A percentile compares a stretch with the other conserved stretches of the same genome.
Evolutionary conservation across 2,113 vertebrate species (phyloP).

Genomic region (Brachirus orientalis): DNA sequence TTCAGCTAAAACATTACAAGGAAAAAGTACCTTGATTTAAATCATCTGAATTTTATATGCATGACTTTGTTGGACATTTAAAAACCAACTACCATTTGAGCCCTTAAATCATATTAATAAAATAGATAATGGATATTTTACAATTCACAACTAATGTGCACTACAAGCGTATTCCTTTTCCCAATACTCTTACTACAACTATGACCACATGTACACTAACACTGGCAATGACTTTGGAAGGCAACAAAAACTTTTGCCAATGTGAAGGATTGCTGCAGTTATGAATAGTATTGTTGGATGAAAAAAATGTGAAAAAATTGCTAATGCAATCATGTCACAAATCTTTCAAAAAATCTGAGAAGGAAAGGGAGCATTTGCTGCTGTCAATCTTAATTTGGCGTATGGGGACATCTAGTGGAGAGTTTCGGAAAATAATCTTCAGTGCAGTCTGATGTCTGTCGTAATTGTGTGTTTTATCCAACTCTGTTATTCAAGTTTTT

Average conservation of each 20-base stretch:
- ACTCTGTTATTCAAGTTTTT: neutral
- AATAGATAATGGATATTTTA: too few species aligned
- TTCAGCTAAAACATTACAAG: neutral
- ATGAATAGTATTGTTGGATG: slow-evolving; percentile 14
- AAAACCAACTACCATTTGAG: neutral
- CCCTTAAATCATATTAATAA: neutral
- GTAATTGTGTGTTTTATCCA: too few species aligned
- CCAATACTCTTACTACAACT: too few species aligned
- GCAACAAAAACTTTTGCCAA: too few species aligned
- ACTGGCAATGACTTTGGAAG: too few species aligned
- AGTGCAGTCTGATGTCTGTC: too few species aligned
- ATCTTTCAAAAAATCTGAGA: neutral
- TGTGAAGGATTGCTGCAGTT: slow-evolving; percentile 31
- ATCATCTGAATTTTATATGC: neutral
- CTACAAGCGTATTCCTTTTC: too few species aligned
- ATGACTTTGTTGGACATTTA: neutral
- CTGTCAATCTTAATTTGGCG: neutral
- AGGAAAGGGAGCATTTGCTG: neutral
- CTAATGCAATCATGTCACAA: neutral
- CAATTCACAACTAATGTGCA: too few species aligned
- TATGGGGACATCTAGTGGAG: slow-evolving; percentile 70
- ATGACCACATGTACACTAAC: slow-evolving; percentile 22
- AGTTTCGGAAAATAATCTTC: slow-evolving; percentile 2
- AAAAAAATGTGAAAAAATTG: neutral
- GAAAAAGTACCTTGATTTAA: neutral